These are phyloP conservation scores for Metopia argyrocephala DNA, from an alignment of 2,888 invertebrate genomes.

Conservation along the genomic window DNA sequence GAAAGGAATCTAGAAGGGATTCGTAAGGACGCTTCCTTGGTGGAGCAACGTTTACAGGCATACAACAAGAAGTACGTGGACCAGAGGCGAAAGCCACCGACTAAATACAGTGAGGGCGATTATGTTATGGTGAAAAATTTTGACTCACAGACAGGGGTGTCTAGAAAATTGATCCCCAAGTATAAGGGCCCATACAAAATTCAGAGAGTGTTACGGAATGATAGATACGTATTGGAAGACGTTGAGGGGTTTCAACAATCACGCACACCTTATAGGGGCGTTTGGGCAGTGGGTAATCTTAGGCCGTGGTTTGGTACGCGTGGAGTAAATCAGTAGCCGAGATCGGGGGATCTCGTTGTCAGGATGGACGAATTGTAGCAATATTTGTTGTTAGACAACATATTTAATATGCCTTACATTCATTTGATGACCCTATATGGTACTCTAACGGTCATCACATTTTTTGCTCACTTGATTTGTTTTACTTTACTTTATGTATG, in stretches of 20 bases:
- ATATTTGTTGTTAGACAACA: too few relatives aligned
- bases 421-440: too few relatives aligned
- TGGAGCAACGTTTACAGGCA: not conserved
- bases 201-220: conserved; percentile 30
- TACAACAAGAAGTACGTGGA: conserved; percentile 20
- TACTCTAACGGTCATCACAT: too few relatives aligned
- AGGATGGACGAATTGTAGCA: conserved; percentile 39
- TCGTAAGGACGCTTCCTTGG: not conserved
- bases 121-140: conserved; percentile 38
- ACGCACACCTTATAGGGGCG: conserved; percentile 13
- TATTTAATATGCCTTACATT: too few relatives aligned
- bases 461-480: too few relatives aligned
- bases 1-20: not conserved
- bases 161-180: conserved; percentile 34
- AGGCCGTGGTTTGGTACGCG: too few relatives aligned
- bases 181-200: conserved; percentile 41
- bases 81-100: not conserved
- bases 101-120: conserved; percentile 7
- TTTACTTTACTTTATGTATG: too few relatives aligned
- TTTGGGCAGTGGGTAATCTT: not conserved
- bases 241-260: conserved; percentile 35
- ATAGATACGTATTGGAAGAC: conserved; percentile 39
- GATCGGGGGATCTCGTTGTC: conserved; percentile 22
- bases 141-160: conserved; percentile 18
- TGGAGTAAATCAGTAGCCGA: not conserved